phyloP scores from a whole-genome alignment of 1,140 invertebrate genomes.

The Camponotus vicinus region DNA sequence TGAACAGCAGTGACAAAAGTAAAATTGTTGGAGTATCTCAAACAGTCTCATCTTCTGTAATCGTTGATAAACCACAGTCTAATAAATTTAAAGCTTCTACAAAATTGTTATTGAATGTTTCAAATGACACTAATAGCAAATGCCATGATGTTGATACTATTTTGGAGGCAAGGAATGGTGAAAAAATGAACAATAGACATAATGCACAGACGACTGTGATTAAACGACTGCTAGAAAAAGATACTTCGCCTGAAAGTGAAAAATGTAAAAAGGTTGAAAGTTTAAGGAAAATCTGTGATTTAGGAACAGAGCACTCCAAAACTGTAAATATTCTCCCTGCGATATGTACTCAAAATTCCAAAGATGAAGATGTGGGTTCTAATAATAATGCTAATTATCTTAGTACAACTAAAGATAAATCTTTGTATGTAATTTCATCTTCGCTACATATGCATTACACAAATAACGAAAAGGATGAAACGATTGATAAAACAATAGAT shows the following conservation, averaged over 20 bases:
- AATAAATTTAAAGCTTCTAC: conserved; percentile 45
- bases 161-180: conserved; percentile 29
- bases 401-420: conserved; percentile 60
- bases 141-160: conserved; percentile 50
- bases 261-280: conserved; percentile 64
- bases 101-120: conserved; percentile 68
- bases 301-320: conserved; percentile 64
- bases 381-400: conserved; percentile 61
- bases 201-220: conserved; percentile 73
- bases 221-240: conserved; percentile 69
- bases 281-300: conserved; percentile 73
- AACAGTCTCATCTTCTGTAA: conserved; percentile 39
- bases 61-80: conserved; percentile 35
- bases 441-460: background rate
- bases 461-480: conserved; percentile 1
- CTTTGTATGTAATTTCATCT: conserved; percentile 36
- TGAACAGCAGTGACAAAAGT: conserved; percentile 48
- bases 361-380: conserved; percentile 62
- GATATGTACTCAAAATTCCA: conserved; percentile 62
- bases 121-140: conserved; percentile 50
- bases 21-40: conserved; percentile 9
- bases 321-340: conserved; percentile 68
- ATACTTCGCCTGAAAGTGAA: conserved; percentile 62
- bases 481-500: background rate
- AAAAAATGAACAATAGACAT: conserved; percentile 60